Base-by-base conservation (phyloP, 2,888 invertebrate genomes). In the Melieria omissa region DNA sequence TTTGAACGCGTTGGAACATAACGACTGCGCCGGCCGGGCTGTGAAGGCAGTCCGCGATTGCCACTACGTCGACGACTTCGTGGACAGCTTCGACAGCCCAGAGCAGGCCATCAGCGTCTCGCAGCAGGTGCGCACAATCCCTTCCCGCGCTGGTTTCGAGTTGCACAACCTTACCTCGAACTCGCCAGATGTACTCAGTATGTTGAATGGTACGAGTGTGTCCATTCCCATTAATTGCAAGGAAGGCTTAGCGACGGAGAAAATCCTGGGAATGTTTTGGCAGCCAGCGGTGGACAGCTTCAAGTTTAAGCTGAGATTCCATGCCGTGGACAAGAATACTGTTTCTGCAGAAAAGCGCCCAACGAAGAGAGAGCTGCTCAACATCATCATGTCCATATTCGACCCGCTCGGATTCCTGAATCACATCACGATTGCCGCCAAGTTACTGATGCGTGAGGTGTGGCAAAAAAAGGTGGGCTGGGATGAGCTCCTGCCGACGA, bases 1-100 rank as follows among this genome's bases (percentile, higher is more conserved):
- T 3, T 65, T 29, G n/a, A 76, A 75, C 47, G 76, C 73, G 49
- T 52, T 66, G 5, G 69, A 71, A n/a, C 69, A 71, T 29, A 29
- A 3, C 2, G 29, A 29, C 29, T 29, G 3, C 29, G 29, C 29
- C 29, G 2, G 2, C 29, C 67, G 60, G 8, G 12, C 64, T 9
- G 66, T 55, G 9, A 67, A 74, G 45, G 65, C 55, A 29, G 29
- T 29, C 29, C 29, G 29, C 2, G 29, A 29, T 29, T 29, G 3
- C 2, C 29, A 29, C 29, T 29, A 29, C 29, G 29, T 29, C 29
- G 29, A 29, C 29, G 29, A 29, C 29, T 29, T 29, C 29, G 29
- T 29, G 29, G 29, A 29, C 29, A 29, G 29, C 29, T 29, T 29
- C 29, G 29, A 29, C 2, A 29, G 29, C 29, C 29, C 29, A 29